phyloP scores from a whole-genome alignment of 2,888 invertebrate species.

The Euplexia lucipara region DNA sequence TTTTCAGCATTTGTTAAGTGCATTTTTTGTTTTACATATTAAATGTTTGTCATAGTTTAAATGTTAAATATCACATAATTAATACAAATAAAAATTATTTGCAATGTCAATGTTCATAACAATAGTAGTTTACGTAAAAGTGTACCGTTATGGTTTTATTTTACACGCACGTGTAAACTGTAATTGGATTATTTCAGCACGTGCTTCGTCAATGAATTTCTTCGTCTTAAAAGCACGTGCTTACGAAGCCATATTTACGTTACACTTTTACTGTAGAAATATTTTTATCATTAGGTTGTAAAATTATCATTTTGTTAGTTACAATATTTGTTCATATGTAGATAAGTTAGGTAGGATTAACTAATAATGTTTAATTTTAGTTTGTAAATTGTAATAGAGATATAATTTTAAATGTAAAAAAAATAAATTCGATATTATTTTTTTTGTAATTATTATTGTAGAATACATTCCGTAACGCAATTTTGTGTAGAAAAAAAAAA shows the following conservation, averaged over 20 bases:
- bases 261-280: constrained; percentile 32
- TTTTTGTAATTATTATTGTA: constrained; percentile 56
- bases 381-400: constrained; percentile 55
- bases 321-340: constrained; percentile 55
- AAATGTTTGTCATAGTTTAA: constrained; percentile 45
- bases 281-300: constrained; percentile 49
- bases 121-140: constrained; percentile 44
- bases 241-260: constrained; percentile 9
- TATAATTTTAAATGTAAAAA: constrained; percentile 55
- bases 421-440: constrained; percentile 58
- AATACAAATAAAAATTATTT: constrained; percentile 47
- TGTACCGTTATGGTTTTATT: constrained; percentile 41
- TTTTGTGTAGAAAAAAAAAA: constrained; percentile 64
- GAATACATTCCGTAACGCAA: constrained; percentile 71
- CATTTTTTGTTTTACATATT: constrained; percentile 38
- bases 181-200: constrained; percentile 46
- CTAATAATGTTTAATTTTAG: constrained; percentile 59
- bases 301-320: constrained; percentile 43
- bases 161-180: constrained; percentile 21
- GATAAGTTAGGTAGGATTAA: constrained; percentile 62
- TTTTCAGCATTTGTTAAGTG: constrained; percentile 27
- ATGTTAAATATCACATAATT: constrained; percentile 32
- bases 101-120: constrained; percentile 47
- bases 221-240: constrained; percentile 34
- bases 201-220: constrained; percentile 26